These are phyloP conservation scores for Hirtodrosophila trivittata DNA, from an alignment of 2,888 invertebrate genomes.

Conservation along the genomic window DNA sequence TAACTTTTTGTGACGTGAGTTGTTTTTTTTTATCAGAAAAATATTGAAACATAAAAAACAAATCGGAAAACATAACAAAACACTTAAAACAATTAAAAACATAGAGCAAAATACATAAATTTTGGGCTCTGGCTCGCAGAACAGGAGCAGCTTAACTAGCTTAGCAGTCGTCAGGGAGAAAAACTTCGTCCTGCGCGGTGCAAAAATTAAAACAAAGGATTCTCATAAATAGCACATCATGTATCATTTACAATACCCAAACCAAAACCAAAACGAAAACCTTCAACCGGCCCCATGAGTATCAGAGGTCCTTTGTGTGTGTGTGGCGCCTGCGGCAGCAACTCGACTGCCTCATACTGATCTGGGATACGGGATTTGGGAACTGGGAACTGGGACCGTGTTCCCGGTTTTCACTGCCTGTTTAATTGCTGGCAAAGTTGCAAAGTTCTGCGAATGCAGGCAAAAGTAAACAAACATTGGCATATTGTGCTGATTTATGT, in stretches of 20 bases:
- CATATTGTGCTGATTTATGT: constrained; percentile 83
- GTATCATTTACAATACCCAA: constrained; percentile 79
- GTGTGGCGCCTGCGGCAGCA: constrained; percentile 35
- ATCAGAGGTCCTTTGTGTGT: constrained; percentile 13
- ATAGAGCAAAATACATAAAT: constrained; percentile 81
- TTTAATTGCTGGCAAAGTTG: constrained; percentile 84
- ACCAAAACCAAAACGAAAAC: constrained; percentile 10
- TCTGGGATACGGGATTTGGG: neutral
- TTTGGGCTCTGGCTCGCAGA: constrained; percentile 45
- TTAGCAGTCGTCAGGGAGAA: constrained; percentile 39
- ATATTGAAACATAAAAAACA: constrained; percentile 4
- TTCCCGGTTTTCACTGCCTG: constrained; percentile 62
- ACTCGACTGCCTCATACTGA: too few species aligned
- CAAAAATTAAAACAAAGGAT: constrained; percentile 81
- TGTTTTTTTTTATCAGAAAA: constrained; percentile 8
- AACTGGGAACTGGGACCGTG: constrained; percentile 36
- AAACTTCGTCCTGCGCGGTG: constrained; percentile 59
- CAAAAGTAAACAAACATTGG: constrained; percentile 80
- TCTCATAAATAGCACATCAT: constrained; percentile 83
- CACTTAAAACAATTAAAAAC: constrained; percentile 83
- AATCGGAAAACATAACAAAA: constrained; percentile 62
- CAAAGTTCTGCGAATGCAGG: constrained; percentile 77
- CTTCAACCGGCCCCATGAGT: constrained; percentile 25
- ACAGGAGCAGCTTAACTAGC: constrained; percentile 63
- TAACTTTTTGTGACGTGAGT: constrained; percentile 23